Evolutionary conservation across 1,140 invertebrate species (phyloP).

Genomic region (Cryptotermes secundus): DNA sequence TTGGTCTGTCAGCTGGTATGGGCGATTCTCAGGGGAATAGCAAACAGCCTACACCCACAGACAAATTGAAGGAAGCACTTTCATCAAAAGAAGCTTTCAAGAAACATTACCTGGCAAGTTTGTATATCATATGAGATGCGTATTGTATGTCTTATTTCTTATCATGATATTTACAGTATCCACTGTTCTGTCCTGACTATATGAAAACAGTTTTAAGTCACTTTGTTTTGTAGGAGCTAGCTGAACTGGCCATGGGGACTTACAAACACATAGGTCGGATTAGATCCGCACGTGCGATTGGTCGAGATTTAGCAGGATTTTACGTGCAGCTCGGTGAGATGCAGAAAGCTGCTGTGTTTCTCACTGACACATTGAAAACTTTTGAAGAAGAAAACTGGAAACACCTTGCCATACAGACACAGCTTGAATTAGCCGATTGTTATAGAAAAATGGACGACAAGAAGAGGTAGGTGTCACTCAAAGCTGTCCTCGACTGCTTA

Average conservation of each 20-base stretch:
- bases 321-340: constrained; percentile 85
- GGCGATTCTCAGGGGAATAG: constrained; percentile 60
- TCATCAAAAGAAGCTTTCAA: constrained; percentile 87
- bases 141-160: not conserved
- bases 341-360: constrained; percentile 84
- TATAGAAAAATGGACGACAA: constrained; percentile 76
- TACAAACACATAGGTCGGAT: constrained; percentile 92
- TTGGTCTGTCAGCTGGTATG: constrained; percentile 87
- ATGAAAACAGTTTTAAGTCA: no score
- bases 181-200: not conserved
- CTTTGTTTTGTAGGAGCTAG: constrained; percentile 27
- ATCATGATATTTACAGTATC: not conserved
- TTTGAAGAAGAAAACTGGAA: constrained; percentile 87
- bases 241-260: constrained; percentile 52
- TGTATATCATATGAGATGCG: not conserved
- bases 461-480: constrained; percentile 46
- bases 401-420: constrained; percentile 74
- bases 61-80: constrained; percentile 86
- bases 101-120: constrained; percentile 78
- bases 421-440: constrained; percentile 81
- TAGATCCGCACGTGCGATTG: constrained; percentile 81
- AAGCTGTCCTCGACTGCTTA: no score
- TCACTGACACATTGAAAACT: constrained; percentile 81
- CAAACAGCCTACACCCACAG: constrained; percentile 67
- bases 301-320: constrained; percentile 84